A percentile compares a stretch with the other conserved stretches of the same genome.
phyloP scores from a whole-genome alignment of 30 jellyfish, hydroid and myxozoan species.

The Aurelia coerulea region DNA sequence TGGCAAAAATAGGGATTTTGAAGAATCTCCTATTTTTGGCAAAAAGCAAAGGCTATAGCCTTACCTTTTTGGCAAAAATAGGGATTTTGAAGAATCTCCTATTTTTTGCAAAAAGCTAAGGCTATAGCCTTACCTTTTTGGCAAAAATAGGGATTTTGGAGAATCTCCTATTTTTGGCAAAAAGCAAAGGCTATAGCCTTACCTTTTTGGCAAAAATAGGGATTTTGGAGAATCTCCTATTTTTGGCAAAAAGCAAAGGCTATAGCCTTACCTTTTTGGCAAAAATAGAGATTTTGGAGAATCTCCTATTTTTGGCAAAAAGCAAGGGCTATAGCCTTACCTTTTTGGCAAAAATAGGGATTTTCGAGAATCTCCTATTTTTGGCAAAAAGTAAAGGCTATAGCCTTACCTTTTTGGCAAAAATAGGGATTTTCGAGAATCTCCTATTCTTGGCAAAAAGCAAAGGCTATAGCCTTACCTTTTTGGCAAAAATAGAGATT shows the following conservation, averaged over 20 bases:
- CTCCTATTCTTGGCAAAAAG: not conserved
- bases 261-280: too few relatives aligned
- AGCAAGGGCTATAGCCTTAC: not conserved
- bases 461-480: not conserved
- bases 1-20: not conserved
- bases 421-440: too few relatives aligned
- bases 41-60: not conserved
- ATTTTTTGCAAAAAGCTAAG: not conserved
- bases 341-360: too few relatives aligned
- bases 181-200: not conserved
- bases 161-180: not conserved
- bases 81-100: too few relatives aligned
- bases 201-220: not conserved
- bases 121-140: not conserved
- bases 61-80: not conserved
- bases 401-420: not conserved
- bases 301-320: too few relatives aligned
- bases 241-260: not conserved
- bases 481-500: not conserved
- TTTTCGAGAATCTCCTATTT: too few relatives aligned
- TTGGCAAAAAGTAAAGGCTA: too few relatives aligned
- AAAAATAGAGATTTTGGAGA: not conserved
- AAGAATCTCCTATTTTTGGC: not conserved
- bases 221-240: not conserved
- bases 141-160: not conserved